Conservation (phyloP, 2,113 vertebrate genomes). For the Hypocryptadius cinnamomeus region DNA sequence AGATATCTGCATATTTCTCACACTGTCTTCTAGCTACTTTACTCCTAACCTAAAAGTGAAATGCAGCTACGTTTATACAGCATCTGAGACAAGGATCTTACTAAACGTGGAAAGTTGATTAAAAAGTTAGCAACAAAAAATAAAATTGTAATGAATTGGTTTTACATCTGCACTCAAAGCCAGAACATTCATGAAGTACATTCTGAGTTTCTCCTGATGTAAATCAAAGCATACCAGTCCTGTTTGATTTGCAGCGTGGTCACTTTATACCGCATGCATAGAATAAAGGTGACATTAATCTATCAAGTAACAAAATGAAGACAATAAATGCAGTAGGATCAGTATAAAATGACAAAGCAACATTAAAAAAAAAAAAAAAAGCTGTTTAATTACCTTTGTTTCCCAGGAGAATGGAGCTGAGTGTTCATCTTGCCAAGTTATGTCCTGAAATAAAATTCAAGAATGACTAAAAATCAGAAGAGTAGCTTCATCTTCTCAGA, state of each 20-base stretch:
- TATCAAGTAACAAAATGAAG: neutral
- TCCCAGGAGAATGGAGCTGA: constrained; percentile 98
- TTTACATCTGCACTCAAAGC: neutral
- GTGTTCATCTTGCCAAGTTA: constrained; percentile 98
- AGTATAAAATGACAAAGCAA: neutral
- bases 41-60: neutral
- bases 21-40: neutral
- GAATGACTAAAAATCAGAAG: constrained; percentile 33
- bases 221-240: neutral
- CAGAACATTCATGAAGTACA: neutral
- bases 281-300: neutral
- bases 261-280: neutral
- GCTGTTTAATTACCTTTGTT: constrained; percentile 82
- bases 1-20: neutral
- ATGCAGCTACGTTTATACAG: neutral
- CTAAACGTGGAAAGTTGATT: neutral
- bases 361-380: neutral
- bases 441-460: constrained; percentile 80
- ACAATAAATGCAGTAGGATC: neutral
- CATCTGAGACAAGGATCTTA: neutral
- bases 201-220: neutral
- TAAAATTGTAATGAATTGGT: neutral
- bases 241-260: neutral
- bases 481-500: neutral
- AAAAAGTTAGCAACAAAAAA: neutral